Evolutionary conservation across 2,888 invertebrate species (phyloP), one percentile per base, ranked within the genome.

Genomic region (Drosophila affinis): DNA sequence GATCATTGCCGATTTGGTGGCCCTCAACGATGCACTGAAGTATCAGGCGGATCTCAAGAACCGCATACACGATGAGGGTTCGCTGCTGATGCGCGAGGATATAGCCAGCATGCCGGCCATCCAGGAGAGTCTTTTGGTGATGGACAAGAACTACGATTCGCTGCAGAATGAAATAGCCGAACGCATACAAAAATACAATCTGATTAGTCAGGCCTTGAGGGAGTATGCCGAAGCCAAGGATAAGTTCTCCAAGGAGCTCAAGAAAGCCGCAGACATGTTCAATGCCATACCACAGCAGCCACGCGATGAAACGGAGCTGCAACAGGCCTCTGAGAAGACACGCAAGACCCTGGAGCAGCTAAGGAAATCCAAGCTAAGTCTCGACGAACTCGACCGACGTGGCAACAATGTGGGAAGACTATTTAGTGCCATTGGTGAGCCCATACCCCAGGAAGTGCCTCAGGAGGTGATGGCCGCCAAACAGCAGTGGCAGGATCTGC

Each of bases 101-200:
- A 95, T 96, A 87, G 94, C 95, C 58, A 96, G 96, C 78, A 95
- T 96, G 91, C 95, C 96, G 0, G 94, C 95, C 0, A 95, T 97
- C 69, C 97, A 98, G 91, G 96, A 96, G 79, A 95, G 95, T 53
- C 92, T 98, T 0, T 93, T 96, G 0, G 94, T 95, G 1, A 94
- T 96, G 48, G 97, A 97, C 87, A 94, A 95, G 62, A 95, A 95
- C 77, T 97, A 96, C 95, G 97, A 97, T 89, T 95, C 95, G 91
- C 93, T 96, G 1, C 95, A 95, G 58, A 95, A 96, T 76, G 93
- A 95, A 59, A 94, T 97, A 24, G 94, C 94, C 61, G 96, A 96
- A 68, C 95, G 96, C 62, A 95, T 95, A 83, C 94, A 95, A 77
- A 96, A 95, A 85, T 95, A 96, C 76, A 94, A 95, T 9, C 93